phyloP scores from a whole-genome alignment of 2,113 vertebrate genomes.

The Lutjanus erythropterus region DNA sequence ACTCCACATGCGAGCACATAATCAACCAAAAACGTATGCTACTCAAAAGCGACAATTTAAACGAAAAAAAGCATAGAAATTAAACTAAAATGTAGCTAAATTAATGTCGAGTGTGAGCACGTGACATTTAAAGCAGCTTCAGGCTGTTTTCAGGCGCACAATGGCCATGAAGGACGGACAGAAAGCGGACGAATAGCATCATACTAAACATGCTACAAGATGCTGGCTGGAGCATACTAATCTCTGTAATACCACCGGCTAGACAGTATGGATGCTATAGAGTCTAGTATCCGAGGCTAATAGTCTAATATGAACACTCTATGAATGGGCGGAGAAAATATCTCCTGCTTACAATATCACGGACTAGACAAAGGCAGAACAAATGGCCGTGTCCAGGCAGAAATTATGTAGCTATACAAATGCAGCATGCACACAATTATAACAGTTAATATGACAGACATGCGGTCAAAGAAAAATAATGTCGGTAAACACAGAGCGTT shows the following conservation, averaged over 20 bases:
- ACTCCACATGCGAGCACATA: constrained; percentile 55
- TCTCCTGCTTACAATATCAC: background rate
- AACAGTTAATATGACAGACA: background rate
- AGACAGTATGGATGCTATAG: background rate
- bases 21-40: constrained; percentile 51
- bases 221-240: constrained; percentile 39
- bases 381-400: background rate
- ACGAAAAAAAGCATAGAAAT: background rate
- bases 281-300: background rate
- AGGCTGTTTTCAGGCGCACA: background rate
- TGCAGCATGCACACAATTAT: constrained; percentile 1
- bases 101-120: background rate
- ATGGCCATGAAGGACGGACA: background rate
- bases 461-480: background rate
- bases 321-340: background rate
- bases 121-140: constrained; percentile 2
- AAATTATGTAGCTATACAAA: background rate
- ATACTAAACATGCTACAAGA: constrained; percentile 32
- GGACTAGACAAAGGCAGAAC: constrained; percentile 31
- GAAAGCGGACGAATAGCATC: background rate
- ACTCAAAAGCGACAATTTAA: background rate
- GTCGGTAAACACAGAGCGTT: background rate
- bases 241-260: background rate
- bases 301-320: background rate
- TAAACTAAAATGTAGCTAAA: background rate